Base-by-base conservation (phyloP, 2,888 invertebrate species). In the Corythucha ciliata region DNA sequence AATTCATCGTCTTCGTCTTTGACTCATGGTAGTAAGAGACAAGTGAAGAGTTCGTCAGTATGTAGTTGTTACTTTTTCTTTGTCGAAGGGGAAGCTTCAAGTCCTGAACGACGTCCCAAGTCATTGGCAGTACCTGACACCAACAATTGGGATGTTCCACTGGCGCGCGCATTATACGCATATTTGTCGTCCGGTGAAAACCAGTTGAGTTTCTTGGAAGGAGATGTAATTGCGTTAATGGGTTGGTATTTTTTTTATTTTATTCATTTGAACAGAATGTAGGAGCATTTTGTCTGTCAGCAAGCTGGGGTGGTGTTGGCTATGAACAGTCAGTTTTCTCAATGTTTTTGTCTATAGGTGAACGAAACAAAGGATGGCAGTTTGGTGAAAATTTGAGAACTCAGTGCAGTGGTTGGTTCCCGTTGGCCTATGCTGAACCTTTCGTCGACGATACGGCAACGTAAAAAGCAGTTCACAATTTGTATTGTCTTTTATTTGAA, bases 401-500 rank as follows among this genome's bases (percentile, higher is more conserved):
- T n/a, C 88, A 89, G 66, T 81, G 83, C 65, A 83, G 87, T 58
- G 93, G 93, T 26, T 93, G 93, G 93, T 93, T 93, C 70, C 93
- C 93, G 1, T 72, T 92, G 56, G 91, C 92, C n/a, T 93, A 92
- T 65, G 91, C 92, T 25, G 91, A 91, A 70, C 74, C 74, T n/a
- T 74, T 81, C 44, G 72, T 79, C 50, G 83, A 80, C 45, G 60
- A 60, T 41, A 51, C 58, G 18, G 60, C 57, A 3, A 60, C 59
- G 60, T 60, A 46, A 58, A 59, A 50, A 21, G 6, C 6, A 32
- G 8, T n/a, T n/a, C n/a, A n/a, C n/a, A n/a, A 18, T 6, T n/a
- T 39, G 18, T 39, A 39, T 18, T 5, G 29, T 29, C n/a, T 10
- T 29, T n/a, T 8, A 29, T 10, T 29, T n/a, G n/a, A 37, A 37